Evolutionary conservation across 2,113 vertebrate species (phyloP).

Genomic region (Neofelis nebulosa): DNA sequence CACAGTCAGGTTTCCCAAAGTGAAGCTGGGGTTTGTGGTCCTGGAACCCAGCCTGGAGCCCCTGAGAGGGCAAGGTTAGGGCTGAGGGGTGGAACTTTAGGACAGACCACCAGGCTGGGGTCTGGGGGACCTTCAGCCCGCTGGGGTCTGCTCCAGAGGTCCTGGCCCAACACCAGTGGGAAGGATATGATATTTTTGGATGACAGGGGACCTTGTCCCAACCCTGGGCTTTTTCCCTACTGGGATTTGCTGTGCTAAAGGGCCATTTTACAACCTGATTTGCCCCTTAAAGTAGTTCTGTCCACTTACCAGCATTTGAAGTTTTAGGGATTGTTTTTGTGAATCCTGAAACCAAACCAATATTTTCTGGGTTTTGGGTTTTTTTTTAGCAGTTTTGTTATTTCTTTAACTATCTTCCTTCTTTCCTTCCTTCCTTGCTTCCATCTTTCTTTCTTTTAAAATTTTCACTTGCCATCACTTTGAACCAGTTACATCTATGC

Average conservation of each 20-base stretch:
- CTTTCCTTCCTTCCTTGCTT: background rate
- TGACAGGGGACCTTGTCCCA: background rate
- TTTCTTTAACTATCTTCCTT: conserved; percentile 4
- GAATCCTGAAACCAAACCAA: conserved; percentile 12
- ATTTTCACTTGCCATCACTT: background rate
- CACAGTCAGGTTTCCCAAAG: background rate
- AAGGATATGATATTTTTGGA: background rate
- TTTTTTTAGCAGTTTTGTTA: background rate
- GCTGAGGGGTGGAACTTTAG: background rate
- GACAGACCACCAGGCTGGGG: background rate
- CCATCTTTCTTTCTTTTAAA: background rate
- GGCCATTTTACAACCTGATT: background rate
- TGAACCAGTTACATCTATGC: background rate
- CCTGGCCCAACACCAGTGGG: background rate
- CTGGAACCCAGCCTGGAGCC: background rate
- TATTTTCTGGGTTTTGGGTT: background rate
- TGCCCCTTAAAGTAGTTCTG: background rate
- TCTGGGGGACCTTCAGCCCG: background rate
- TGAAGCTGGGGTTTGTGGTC: background rate
- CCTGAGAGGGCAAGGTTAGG: background rate
- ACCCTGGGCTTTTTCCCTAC: background rate
- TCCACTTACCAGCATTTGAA: background rate
- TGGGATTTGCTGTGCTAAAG: background rate
- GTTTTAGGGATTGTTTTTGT: background rate
- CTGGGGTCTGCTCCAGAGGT: background rate